Evolutionary conservation across 2,113 vertebrate species (phyloP).

Genomic region (Cichladusa arquata): DNA sequence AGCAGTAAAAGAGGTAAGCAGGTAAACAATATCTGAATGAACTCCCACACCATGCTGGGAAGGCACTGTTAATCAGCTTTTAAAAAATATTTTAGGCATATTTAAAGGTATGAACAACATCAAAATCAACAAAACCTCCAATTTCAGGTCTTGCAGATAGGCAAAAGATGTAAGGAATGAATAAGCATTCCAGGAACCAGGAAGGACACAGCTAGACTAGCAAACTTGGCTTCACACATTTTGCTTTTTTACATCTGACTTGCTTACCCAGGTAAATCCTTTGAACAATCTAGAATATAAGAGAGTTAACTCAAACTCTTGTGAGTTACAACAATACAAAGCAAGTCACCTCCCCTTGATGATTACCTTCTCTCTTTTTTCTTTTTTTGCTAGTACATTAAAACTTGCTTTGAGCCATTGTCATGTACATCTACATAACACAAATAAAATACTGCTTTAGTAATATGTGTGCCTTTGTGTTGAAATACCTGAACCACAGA

Average conservation of each 20-base stretch:
- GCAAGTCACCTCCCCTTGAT: not conserved
- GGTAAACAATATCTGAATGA: not conserved
- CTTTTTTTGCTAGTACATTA: not conserved
- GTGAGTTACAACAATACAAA: not conserved
- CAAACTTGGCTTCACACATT: not conserved
- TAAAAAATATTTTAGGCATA: not conserved
- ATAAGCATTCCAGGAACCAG: not conserved
- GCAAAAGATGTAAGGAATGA: not conserved
- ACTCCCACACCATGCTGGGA: not conserved
- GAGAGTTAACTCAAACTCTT: not conserved
- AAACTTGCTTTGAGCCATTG: not conserved
- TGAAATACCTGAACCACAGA: conserved; percentile 39
- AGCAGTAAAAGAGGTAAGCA: not conserved
- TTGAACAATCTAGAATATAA: not conserved
- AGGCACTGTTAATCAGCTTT: not conserved
- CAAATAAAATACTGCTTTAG: not conserved
- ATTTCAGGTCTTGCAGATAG: not conserved
- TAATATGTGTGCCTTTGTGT: not conserved
- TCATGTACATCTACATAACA: not conserved
- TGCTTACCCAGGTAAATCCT: not conserved
- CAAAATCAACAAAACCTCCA: not conserved
- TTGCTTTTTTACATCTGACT: not conserved
- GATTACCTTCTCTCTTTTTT: not conserved
- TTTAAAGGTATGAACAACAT: not conserved
- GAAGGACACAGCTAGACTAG: not conserved